These are phyloP conservation scores for Argyrosomus regius DNA, from an alignment of 2,797 vertebrate genomes.

Conservation along the genomic window DNA sequence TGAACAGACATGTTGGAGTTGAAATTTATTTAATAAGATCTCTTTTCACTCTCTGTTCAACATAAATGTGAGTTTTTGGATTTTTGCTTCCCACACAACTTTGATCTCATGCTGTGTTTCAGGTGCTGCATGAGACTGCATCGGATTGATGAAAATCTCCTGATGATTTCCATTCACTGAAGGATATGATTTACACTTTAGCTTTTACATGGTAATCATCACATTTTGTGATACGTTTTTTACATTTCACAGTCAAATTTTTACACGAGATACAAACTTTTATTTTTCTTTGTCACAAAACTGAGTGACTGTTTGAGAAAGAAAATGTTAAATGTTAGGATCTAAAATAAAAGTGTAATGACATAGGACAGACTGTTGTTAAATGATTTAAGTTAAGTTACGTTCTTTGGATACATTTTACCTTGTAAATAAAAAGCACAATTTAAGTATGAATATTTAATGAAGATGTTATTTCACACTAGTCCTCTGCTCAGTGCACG, in stretches of 20 bases:
- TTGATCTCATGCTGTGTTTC: conserved; percentile 13
- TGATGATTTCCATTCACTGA: background rate
- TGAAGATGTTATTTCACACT: background rate
- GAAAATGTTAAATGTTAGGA: background rate
- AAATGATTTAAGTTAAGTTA: background rate
- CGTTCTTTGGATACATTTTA: background rate
- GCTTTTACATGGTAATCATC: background rate
- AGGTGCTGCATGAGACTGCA: conserved; percentile 14
- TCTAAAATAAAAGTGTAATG: background rate
- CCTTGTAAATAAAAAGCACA: background rate
- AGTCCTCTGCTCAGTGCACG: conserved; percentile 8
- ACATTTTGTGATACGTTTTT: background rate
- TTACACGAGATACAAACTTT: no score
- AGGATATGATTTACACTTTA: background rate
- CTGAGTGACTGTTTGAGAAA: no score
- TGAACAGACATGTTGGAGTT: no score
- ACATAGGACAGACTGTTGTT: background rate
- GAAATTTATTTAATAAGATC: no score
- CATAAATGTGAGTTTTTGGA: background rate
- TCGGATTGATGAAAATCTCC: background rate
- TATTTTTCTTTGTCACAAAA: no score
- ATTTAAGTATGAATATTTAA: conserved; percentile 2
- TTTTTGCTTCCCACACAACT: background rate
- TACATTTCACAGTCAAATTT: background rate
- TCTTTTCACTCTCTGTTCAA: no score